Conservation (phyloP, 2,888 invertebrate species). For the Agrotis segetum region DNA sequence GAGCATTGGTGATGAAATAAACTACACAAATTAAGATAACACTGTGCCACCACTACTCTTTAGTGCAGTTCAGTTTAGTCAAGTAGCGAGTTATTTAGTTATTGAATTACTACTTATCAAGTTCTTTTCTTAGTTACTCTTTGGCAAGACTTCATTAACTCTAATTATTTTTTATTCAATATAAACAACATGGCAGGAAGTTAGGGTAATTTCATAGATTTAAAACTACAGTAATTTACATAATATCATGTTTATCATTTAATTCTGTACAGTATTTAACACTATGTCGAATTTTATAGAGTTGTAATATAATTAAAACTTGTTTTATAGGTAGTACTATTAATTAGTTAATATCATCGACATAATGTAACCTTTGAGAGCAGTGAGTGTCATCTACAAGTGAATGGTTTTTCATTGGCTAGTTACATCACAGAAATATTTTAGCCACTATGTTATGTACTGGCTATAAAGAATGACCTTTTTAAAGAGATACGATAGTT, state of each 20-base stretch:
- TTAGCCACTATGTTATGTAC: background rate
- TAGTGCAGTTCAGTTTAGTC: no score
- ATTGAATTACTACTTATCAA: background rate
- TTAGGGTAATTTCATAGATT: background rate
- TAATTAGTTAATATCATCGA: background rate
- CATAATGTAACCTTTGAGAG: constrained; percentile 4
- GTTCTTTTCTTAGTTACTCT: no score
- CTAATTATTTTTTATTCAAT: no score
- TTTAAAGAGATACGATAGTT: no score
- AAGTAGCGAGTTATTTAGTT: no score
- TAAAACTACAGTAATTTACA: no score
- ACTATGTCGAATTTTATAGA: no score
- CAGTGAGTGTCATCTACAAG: constrained; percentile 8
- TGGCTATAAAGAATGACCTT: no score
- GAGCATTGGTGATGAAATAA: no score
- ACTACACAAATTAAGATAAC: no score
- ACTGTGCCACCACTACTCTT: no score
- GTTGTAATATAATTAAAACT: background rate
- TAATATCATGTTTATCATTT: background rate
- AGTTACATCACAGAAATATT: background rate
- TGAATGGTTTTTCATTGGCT: background rate
- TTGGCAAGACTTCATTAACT: no score
- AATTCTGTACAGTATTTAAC: background rate
- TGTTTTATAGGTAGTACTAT: constrained; percentile 11
- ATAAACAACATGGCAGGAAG: background rate